A percentile compares a stretch with the other conserved stretches of the same genome.
Evolutionary conservation across 2,888 invertebrate genomes (phyloP).

Genomic region (Chrysolina haemoptera): DNA sequence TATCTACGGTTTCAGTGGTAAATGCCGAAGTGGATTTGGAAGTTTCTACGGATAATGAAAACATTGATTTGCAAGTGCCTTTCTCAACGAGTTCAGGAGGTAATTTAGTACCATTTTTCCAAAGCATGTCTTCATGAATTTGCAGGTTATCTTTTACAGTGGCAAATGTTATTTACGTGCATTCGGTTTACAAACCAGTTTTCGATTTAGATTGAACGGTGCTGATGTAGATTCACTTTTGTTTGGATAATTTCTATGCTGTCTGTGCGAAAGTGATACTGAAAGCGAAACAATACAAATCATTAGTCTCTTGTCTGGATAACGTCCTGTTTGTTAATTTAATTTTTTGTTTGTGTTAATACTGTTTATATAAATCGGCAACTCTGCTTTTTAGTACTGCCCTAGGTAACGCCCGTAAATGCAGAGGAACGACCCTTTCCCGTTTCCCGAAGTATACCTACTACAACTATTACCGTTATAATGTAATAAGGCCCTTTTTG

Average conservation of each 20-base stretch:
- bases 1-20: constrained; percentile 62
- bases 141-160: constrained; percentile 59
- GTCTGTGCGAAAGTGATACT: constrained; percentile 54
- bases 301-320: neutral
- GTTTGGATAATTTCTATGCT: constrained; percentile 47
- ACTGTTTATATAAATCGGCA: constrained; percentile 55
- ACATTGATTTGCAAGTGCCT: constrained; percentile 76
- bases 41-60: constrained; percentile 73
- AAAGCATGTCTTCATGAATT: constrained; percentile 54
- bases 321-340: constrained; percentile 28
- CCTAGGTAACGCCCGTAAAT: constrained; percentile 66
- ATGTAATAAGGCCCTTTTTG: neutral
- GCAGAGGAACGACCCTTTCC: constrained; percentile 52
- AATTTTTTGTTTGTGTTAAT: constrained; percentile 49
- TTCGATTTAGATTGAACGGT: constrained; percentile 38
- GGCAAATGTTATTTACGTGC: constrained; percentile 37
- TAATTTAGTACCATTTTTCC: constrained; percentile 64
- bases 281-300: constrained; percentile 51
- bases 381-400: constrained; percentile 58
- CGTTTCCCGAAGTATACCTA: constrained; percentile 51
- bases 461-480: constrained; percentile 12
- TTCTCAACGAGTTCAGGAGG: constrained; percentile 76
- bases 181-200: constrained; percentile 50
- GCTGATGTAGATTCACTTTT: constrained; percentile 59
- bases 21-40: constrained; percentile 71